These are phyloP conservation scores for Tenthredo scrophulariae DNA, from an alignment of 2,888 invertebrate genomes.

Conservation along the genomic window DNA sequence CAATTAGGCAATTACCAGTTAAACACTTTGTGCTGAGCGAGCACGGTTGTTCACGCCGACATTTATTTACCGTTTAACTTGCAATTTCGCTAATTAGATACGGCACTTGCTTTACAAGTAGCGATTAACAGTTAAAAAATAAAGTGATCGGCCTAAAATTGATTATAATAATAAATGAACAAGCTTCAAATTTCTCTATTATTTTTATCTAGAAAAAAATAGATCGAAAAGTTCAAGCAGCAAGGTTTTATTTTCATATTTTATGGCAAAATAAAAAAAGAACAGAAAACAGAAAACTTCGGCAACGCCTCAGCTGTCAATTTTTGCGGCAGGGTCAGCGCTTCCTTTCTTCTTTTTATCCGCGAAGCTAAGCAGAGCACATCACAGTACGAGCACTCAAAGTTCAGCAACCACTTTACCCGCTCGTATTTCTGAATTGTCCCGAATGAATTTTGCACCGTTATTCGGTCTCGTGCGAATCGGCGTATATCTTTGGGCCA, in stretches of 20 bases:
- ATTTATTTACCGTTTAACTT: conserved; percentile 29
- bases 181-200: background rate
- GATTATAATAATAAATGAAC: background rate
- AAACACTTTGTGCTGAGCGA: conserved; percentile 10
- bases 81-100: conserved; percentile 35
- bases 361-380: background rate
- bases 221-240: background rate
- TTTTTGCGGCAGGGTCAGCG: conserved; percentile 2
- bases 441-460: conserved; percentile 38
- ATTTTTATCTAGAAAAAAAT: background rate
- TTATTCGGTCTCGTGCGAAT: conserved; percentile 23
- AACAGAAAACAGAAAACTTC: background rate
- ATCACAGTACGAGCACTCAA: background rate
- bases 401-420: conserved; percentile 7
- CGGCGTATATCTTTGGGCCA: conserved; percentile 25
- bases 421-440: conserved; percentile 17
- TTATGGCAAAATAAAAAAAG: background rate
- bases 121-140: background rate
- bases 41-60: background rate
- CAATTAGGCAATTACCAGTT: conserved; percentile 39
- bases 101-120: background rate
- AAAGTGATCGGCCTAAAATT: background rate
- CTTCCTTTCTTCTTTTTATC: background rate
- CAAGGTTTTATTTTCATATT: background rate
- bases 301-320: background rate